phyloP scores from a whole-genome alignment of 2,888 invertebrate species.

The Drosophila borealis region DNA sequence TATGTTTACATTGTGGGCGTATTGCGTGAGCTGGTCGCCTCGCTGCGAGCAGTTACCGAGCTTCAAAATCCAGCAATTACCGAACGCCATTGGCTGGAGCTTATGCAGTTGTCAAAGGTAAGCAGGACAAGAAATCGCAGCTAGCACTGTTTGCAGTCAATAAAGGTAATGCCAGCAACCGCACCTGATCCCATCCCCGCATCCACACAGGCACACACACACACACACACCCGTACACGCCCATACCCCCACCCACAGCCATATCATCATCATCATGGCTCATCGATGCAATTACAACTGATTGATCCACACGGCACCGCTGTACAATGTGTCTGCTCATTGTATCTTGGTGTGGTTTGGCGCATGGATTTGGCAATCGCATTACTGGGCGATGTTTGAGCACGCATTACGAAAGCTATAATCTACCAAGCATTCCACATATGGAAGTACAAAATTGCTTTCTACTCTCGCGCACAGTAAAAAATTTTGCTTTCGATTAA shows the following conservation, averaged over 20 bases:
- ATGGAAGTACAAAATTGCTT: background rate
- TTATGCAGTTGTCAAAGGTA: conserved; percentile 97
- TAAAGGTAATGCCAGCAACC: conserved; percentile 4
- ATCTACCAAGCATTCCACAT: background rate
- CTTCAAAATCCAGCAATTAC: conserved; percentile 97
- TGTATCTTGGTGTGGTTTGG: conserved; percentile 12
- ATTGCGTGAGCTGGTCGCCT: conserved; percentile 96
- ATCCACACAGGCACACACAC: background rate
- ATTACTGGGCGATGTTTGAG: conserved; percentile 35
- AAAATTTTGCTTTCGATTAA: too few species aligned
- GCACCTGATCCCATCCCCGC: background rate
- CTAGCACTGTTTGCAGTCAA: conserved; percentile 33
- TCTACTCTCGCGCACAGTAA: too few species aligned
- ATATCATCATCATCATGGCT: background rate
- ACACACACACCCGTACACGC: background rate
- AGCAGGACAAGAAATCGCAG: conserved; percentile 27
- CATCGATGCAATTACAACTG: conserved; percentile 42
- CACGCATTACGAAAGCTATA: conserved; percentile 1
- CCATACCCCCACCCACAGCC: background rate
- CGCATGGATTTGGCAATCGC: conserved; percentile 45
- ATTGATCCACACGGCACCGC: conserved; percentile 47
- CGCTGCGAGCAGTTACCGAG: conserved; percentile 96
- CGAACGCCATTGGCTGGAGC: conserved; percentile 97
- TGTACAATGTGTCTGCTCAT: conserved; percentile 14
- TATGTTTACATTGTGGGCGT: conserved; percentile 91